Evolutionary conservation across 2,888 invertebrate genomes (phyloP).

Genomic region (Tridacna crocea): DNA sequence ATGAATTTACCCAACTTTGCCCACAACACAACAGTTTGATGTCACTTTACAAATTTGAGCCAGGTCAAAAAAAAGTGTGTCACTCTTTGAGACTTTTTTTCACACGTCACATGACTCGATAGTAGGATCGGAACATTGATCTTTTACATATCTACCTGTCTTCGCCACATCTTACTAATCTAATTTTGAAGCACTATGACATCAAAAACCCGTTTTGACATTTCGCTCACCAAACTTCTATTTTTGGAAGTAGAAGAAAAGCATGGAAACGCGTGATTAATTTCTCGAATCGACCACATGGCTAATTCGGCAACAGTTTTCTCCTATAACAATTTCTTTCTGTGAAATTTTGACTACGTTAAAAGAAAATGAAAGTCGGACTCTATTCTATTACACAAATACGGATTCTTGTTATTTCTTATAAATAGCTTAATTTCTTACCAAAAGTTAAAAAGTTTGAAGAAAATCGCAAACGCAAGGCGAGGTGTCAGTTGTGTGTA

Average conservation of each 20-base stretch:
- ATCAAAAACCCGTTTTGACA: no score
- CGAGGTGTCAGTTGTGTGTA: conserved; percentile 62
- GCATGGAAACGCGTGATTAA: conserved; percentile 30
- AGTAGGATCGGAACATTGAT: no score
- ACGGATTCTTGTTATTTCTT: not conserved
- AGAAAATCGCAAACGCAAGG: conserved; percentile 59
- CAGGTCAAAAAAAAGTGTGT: no score
- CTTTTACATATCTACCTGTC: no score
- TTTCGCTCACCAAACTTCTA: no score
- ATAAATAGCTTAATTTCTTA: conserved; percentile 6
- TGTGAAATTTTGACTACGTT: not conserved
- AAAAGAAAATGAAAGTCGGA: not conserved
- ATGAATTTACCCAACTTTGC: no score
- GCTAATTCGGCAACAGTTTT: not conserved
- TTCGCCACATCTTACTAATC: no score
- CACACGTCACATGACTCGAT: no score
- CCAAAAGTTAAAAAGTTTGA: conserved; percentile 45
- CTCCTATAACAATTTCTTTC: not conserved
- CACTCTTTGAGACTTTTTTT: no score
- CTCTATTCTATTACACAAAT: not conserved
- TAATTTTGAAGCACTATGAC: no score
- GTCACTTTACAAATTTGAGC: no score
- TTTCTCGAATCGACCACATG: conserved; percentile 11
- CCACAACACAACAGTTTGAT: no score
- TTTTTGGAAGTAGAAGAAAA: conserved; percentile 20